Base-by-base conservation (phyloP, 2,797 vertebrate species). In the Tenualosa ilisha region DNA sequence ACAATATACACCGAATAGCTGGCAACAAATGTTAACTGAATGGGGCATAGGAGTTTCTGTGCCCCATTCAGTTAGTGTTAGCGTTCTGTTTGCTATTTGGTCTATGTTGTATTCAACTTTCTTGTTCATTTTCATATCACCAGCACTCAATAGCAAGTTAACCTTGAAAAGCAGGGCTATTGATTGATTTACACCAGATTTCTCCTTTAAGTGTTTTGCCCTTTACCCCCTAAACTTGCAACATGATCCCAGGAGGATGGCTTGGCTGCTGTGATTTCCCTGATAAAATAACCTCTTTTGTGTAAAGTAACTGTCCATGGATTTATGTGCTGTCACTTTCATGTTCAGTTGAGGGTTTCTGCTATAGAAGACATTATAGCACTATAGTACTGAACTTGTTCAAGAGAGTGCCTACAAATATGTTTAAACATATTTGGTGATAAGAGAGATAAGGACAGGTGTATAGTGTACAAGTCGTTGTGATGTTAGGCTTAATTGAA, bases 261-360 rank as follows among this genome's bases (percentile, higher is more conserved):
- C 68, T 75, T 75, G 37, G 13, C 68, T 75, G 68, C 37, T 75
- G 68, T 43, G 63, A 13, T 68, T 31, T 65, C 63, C 31, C 63
- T 31, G 11, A 68, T 7, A 4, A 75, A 40, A 40, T 13, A 72
- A 43, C 12, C 63, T 68, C 24, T 68, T 31, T 24, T 17, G 68
- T 17, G 68, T 43, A 43, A 40, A 75, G 31, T 43, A 20, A 4
- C 31, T 6, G 37, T 75, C 12, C 68, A 75, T 75, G 68, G 12
- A 40, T 75, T 75, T 43, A 20, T 75, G 68, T 75, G 37, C 9
- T 6, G 15, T 4, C 15, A 15, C 68, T 40, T 75, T 40, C 43
- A 17, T 75, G 68, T 20, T 59, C 53, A 54, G 1, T 13, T 15
- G 15, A 75, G 17, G 68, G 68, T 17, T 75, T 75, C 31, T 68